phyloP scores from a whole-genome alignment of 1,140 invertebrate species.

The Copidosoma floridanum region DNA sequence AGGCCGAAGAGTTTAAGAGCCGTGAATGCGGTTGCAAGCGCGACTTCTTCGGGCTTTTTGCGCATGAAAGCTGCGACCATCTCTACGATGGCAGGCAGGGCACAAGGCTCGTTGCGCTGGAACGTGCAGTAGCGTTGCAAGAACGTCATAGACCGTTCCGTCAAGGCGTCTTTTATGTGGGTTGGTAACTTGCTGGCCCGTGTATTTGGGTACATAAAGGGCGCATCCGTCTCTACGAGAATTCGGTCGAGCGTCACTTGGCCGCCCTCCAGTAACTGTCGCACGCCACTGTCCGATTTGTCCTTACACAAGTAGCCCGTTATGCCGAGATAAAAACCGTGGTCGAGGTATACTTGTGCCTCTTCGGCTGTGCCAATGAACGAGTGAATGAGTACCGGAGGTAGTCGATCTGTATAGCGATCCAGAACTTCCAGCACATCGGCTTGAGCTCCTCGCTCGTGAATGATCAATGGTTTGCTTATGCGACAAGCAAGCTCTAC shows the following conservation, averaged over 20 bases:
- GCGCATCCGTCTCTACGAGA: conserved; percentile 89
- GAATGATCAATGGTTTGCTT: conserved; percentile 86
- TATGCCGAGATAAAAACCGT: conserved; percentile 84
- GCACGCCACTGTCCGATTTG: conserved; percentile 85
- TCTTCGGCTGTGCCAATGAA: conserved; percentile 88
- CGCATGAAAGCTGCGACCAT: conserved; percentile 89
- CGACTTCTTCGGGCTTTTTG: conserved; percentile 84
- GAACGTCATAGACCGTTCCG: conserved; percentile 75
- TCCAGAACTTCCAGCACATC: conserved; percentile 70
- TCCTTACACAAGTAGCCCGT: conserved; percentile 93
- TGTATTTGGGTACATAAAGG: conserved; percentile 95
- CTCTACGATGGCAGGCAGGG: conserved; percentile 88
- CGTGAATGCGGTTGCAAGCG: conserved; percentile 88
- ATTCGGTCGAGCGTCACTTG: conserved; percentile 80
- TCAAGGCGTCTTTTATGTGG: conserved; percentile 82
- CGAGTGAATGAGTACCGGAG: conserved; percentile 85
- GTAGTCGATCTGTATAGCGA: conserved; percentile 62
- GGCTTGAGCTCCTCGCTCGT: conserved; percentile 86
- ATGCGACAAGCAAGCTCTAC: conserved; percentile 83
- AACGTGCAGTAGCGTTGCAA: conserved; percentile 85
- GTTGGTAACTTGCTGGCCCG: conserved; percentile 86
- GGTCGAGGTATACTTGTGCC: conserved; percentile 80
- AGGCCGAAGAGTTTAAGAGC: conserved; percentile 90
- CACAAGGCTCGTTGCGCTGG: conserved; percentile 94
- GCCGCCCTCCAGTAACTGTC: conserved; percentile 78